Base-by-base conservation (phyloP, 2,113 vertebrate species). In the Tragelaphus buxtoni region DNA sequence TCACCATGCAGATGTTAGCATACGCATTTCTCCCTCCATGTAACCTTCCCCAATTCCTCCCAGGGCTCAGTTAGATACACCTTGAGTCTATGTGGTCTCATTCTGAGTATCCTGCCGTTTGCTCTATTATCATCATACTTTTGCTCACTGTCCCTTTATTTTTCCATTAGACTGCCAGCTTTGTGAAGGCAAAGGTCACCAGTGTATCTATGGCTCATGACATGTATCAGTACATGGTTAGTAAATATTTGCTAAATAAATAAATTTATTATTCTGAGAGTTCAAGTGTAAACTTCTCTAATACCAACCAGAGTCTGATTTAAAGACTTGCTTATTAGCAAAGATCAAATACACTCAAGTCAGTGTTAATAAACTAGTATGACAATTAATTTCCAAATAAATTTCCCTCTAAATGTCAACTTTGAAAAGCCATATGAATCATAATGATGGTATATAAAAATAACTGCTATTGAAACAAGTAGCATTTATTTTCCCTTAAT, bases 381-480 rank as follows among this genome's bases (percentile, higher is more conserved):
- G 47, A 77, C 35, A 87, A 86, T 87, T 56, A 81, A 61, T 39
- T 96, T 86, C 42, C 93, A 93, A 91, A 94, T 42, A 83, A 42
- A 47, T 90, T 87, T 84, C 17, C 7, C 39, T 47, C 26, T 97
- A 53, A 58, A 93, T 32, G 63, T 80, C 91, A 90, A 76, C 55
- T 92, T 88, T 92, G 28, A 94, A 96, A 94, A 82, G 42, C 9
- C 16, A 49, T 35, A 63, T 28, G 20, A 95, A 88, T 28, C 61
- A 56, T 45, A 91, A 65, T 81, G 35, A 87, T 56, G 58, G 24
- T 17, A 9, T 28, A 77, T 32, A 79, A 89, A 87, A 90, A 65
- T 24, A 91, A 65, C 3, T 58, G 14, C 4, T 76, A 72, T 26
- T 82, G n/a, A 89, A 88, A 69, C 88, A 90, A 69, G n/a, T 2